Conservation (phyloP, 2,797 vertebrate genomes). For the Alauda arvensis region DNA sequence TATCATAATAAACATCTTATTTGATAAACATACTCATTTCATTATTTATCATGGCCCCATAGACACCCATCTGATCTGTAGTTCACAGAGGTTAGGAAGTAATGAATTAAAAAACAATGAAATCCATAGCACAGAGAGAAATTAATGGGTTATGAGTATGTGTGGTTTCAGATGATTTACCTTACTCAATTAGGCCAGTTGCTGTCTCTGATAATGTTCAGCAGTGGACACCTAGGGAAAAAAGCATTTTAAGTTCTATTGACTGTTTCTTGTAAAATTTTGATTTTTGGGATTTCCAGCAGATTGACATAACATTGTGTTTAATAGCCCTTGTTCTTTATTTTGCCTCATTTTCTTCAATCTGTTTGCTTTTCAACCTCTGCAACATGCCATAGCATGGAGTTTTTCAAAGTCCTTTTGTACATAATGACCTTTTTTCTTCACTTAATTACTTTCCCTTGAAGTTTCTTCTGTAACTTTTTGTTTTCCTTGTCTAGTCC, state of each 20-base stretch:
- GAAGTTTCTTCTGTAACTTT: not conserved
- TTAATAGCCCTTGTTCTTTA: not conserved
- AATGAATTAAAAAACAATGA: not conserved
- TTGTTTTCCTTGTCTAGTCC: not conserved
- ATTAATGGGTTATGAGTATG: not conserved
- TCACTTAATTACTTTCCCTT: not conserved
- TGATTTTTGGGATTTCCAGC: not conserved
- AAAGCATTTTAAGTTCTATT: not conserved
- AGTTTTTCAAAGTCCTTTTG: not conserved
- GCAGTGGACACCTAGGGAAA: not conserved
- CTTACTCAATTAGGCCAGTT: not conserved
- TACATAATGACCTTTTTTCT: not conserved
- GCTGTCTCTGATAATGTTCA: not conserved
- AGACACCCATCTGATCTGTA: not conserved
- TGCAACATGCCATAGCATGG: not conserved
- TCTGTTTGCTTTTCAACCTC: not conserved
- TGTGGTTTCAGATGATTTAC: not conserved
- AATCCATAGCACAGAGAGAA: not conserved
- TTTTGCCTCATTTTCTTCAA: not conserved
- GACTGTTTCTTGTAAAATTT: not conserved
- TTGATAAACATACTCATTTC: not conserved
- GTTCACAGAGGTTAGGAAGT: not conserved
- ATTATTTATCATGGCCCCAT: not conserved
- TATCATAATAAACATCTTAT: not conserved
- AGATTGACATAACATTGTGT: not conserved